phyloP scores from a whole-genome alignment of 2,113 vertebrate species.

The Upupa epops region DNA sequence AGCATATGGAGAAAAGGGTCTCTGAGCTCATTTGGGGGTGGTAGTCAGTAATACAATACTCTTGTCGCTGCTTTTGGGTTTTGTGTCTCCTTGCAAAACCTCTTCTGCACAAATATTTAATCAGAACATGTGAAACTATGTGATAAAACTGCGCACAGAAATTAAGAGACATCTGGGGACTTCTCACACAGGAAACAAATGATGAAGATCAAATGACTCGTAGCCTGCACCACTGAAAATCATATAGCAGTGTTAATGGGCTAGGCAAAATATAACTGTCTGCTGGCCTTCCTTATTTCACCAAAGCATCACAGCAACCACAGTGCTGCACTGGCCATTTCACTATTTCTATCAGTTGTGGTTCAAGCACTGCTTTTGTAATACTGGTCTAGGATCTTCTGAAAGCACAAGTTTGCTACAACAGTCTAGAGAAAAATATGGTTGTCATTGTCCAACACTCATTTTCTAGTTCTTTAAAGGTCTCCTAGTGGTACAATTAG shows the following conservation, averaged over 20 bases:
- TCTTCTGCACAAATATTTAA: background rate
- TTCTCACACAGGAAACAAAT: background rate
- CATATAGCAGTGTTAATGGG: background rate
- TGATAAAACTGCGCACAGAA: background rate
- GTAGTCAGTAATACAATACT: background rate
- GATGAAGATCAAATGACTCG: background rate
- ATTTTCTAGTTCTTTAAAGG: background rate
- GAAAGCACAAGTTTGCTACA: background rate
- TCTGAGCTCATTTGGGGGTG: background rate
- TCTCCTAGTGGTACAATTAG: background rate
- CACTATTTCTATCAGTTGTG: background rate
- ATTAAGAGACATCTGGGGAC: background rate
- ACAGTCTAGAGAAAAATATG: background rate
- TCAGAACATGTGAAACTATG: background rate
- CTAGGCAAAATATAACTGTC: background rate
- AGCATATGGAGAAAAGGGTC: rapidly evolving
- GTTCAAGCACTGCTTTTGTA: background rate
- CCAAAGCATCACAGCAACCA: background rate
- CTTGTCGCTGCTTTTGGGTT: background rate
- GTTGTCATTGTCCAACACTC: background rate
- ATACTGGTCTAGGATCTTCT: background rate
- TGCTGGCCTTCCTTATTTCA: background rate
- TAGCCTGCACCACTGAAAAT: background rate
- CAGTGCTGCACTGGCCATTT: background rate
- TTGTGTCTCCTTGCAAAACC: background rate